Evolutionary conservation across 1,140 invertebrate genomes (phyloP), one percentile per base, ranked within the genome.

Genomic region (Halyomorpha halys): DNA sequence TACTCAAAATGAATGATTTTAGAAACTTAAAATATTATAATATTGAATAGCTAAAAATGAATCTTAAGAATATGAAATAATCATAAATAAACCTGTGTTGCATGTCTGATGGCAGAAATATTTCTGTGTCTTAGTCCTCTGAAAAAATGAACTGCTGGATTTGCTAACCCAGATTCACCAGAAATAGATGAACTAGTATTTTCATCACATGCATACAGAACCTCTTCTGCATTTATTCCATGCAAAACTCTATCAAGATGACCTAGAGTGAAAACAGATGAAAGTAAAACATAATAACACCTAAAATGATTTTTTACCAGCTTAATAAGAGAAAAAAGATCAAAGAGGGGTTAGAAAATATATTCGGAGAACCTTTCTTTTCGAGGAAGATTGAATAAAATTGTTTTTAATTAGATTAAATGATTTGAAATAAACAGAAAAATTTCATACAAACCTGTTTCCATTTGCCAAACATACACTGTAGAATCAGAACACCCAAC

Each of bases 381-480:
- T 30, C 27, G 3, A 3, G 3, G 27, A 3, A 30, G 3, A 30
- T 30, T 4, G 8, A 4, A 30, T 30, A 30, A 30, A 30, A 4
- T 30, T 30, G 27, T 4, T 30, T 30, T 30, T 30, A 4, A 30
- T 30, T 30, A 4, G 3, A 30, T 4, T 30, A 30, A 30, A 30
- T 30, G 27, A 30, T 30, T 30, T 30, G 8, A 8, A 30, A 21
- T 4, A 53, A 53, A 53, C 5, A 53, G 14, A 16, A 19, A 53
- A 53, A n/a, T 2, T 6, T 49, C 25, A 34, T 16, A 64, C 68
- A 69, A 67, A 83, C 85, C 95, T 53, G 96, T 99, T 78, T 99
- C 97, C 94, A 99, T 98, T 81, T 99, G 95, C 97, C 97, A 99
- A 1, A 98, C 93, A 74, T 98, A 97, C 13, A 98, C 94, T 8